Percentiles rank a stretch among this genome's conserved stretches.
These are phyloP conservation scores for Heliconius hewitsoni DNA, from an alignment of 1,140 invertebrate species.

Conservation along the genomic window DNA sequence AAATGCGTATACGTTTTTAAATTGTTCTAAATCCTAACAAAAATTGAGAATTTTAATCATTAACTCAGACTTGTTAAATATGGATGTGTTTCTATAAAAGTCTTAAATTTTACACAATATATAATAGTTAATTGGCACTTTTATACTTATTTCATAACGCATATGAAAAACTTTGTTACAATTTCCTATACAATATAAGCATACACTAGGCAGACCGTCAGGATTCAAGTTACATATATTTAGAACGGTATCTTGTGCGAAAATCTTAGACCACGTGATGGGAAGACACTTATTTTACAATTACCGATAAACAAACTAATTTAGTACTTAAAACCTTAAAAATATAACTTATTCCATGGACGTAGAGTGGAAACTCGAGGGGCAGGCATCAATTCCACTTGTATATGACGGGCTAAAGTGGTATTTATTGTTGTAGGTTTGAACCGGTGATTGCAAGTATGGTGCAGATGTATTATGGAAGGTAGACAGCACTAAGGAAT, in stretches of 20 bases:
- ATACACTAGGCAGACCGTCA: not conserved
- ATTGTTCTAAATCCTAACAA: too few relatives aligned
- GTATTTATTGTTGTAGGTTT: constrained; percentile 58
- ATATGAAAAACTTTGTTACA: too few relatives aligned
- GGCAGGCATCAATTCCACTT: not conserved
- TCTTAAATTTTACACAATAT: too few relatives aligned
- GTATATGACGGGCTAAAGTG: constrained; percentile 40
- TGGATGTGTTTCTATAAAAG: too few relatives aligned
- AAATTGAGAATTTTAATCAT: too few relatives aligned
- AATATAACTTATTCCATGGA: constrained; percentile 39
- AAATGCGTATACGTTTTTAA: too few relatives aligned
- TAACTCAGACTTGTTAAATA: too few relatives aligned
- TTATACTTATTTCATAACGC: too few relatives aligned
- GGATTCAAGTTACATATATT: not conserved
- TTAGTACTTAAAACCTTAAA: constrained; percentile 35
- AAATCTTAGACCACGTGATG: constrained; percentile 46
- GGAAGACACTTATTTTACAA: constrained; percentile 59
- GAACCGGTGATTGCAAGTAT: constrained; percentile 50
- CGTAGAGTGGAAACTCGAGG: constrained; percentile 32
- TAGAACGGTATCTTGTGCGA: constrained; percentile 32
- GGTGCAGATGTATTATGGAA: constrained; percentile 38
- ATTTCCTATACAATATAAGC: too few relatives aligned
- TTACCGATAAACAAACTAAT: constrained; percentile 51
- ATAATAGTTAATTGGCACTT: too few relatives aligned
- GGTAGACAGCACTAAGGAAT: not conserved